Base-by-base conservation (phyloP, 2,113 vertebrate species). In the Willisornis vidua region DNA sequence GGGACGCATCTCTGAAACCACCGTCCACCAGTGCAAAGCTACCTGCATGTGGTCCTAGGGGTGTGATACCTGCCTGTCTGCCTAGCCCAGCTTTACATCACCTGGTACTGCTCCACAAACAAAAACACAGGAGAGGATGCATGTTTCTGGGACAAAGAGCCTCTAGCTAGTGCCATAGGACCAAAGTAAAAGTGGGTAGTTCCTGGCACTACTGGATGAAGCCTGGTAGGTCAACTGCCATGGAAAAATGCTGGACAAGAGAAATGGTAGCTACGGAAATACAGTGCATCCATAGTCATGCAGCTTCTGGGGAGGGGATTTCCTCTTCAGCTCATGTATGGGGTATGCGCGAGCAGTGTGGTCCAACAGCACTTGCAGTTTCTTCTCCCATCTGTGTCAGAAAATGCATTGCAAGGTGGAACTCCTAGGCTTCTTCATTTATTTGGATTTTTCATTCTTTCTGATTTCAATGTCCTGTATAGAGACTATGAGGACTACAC, bases 201-300 rank as follows among this genome's bases (percentile, higher is more conserved):
- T 87, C 94, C 90, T 72, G 12, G 24, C 25, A 51, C 48, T 10
- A 37, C 75, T 28, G 59, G 51, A 90, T 65, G 61, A 23, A 80
- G n/a, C 65, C 89, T 63, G 49, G 67, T n/a, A 94, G 65, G 81
- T 81, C 2, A 3, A 95, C 96, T 97, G 66, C 96, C 95, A 96
- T 97, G 94, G 96, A 97, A 98, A 97, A 96, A 37, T n/a, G 73
- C 74, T 45, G 35, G 22, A 63, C 33, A 83, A 29, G 68, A 75
- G 58, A 84, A 12, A 70, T n/a, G 48, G 51, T 46, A 61, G 37
- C 37, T 51, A 3, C 0, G 1, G 14, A 45, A 68, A 74, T 13
- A 19, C 62, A 33, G 55, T 52, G 9, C 83, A 63, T 96, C 57
- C 43, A 66, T 94, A 94, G 94, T 97, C 85, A 97, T 93, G 85